Base-by-base conservation (phyloP, 2,113 vertebrate genomes). In the Rhineura floridana region DNA sequence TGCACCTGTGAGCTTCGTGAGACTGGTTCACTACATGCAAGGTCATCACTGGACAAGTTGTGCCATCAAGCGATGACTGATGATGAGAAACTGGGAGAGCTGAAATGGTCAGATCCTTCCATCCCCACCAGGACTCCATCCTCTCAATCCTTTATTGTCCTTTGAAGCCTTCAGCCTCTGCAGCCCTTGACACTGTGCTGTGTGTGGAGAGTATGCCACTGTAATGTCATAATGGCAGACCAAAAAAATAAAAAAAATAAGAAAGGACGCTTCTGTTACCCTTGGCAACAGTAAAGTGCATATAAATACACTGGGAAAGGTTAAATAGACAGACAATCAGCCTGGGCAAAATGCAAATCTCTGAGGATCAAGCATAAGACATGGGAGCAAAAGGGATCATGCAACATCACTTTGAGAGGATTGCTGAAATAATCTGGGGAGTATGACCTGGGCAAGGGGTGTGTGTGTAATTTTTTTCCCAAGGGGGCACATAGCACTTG, bases 301-400 rank as follows among this genome's bases (percentile, higher is more conserved):
- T 21, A 65, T 36, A 28, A 62, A 48, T 65, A 36, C 17, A 76
- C 28, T 50, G 10, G 23, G 59, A 86, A 50, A 63, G 44, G 73
- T 65, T 78, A 33, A 86, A 12, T 5, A 19, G 59, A 50, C 62
- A 39, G 63, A 19, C 11, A 52, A 36, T 48, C 44, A 36, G 11
- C 12, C 1, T 7, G 46, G 23, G 13, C 44, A 11, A 7, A 15
- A 42, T 78, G 42, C 8, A 0, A 2, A 36, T 9, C n/a, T 6
- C 10, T 4, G 46, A 8, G 48, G 30, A 17, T 28, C 19, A 28
- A 11, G 13, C 63, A 12, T 52, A 50, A 46, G 25, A 62, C 30
- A 8, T 12, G 44, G 46, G 23, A 30, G n/a, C 8, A 19, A 19
- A 36, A 10, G 30, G 9, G 12, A 39, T 59, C 25, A 23, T 15